phyloP scores from a whole-genome alignment of 2,888 invertebrate species.

The Hipparchia semele region DNA sequence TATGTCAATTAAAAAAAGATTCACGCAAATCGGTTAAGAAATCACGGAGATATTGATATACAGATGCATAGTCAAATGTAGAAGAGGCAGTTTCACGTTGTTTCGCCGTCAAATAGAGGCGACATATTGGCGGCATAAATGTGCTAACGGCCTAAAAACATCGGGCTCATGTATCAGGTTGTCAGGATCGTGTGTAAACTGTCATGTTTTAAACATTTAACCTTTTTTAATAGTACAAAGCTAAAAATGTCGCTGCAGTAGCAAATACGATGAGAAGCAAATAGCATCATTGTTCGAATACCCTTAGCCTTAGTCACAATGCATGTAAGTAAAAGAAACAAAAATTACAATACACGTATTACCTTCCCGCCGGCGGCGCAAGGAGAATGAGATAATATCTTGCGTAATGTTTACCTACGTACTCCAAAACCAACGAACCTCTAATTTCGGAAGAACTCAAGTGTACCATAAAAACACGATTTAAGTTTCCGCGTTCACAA shows the following conservation, averaged over 20 bases:
- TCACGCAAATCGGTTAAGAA: no score
- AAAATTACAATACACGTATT: constrained; percentile 39
- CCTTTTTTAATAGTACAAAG: not conserved
- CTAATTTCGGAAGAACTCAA: constrained; percentile 43
- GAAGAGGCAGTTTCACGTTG: no score
- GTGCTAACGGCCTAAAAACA: no score
- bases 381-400: constrained; percentile 54
- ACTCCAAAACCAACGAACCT: constrained; percentile 52
- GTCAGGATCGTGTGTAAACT: no score
- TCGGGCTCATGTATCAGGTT: no score
- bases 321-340: constrained; percentile 14
- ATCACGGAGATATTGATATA: no score
- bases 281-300: constrained; percentile 17
- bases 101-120: no score
- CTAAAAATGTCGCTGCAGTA: constrained; percentile 18
- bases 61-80: no score
- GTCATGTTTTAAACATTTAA: no score
- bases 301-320: not conserved
- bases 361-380: constrained; percentile 45
- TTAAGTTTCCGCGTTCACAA: constrained; percentile 1
- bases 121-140: no score
- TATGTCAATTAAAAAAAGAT: no score
- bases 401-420: constrained; percentile 57
- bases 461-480: constrained; percentile 31
- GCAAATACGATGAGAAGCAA: constrained; percentile 3